Evolutionary conservation across 2,888 invertebrate genomes (phyloP), one percentile per base, ranked within the genome.

Genomic region (Drosophila tanythrix): DNA sequence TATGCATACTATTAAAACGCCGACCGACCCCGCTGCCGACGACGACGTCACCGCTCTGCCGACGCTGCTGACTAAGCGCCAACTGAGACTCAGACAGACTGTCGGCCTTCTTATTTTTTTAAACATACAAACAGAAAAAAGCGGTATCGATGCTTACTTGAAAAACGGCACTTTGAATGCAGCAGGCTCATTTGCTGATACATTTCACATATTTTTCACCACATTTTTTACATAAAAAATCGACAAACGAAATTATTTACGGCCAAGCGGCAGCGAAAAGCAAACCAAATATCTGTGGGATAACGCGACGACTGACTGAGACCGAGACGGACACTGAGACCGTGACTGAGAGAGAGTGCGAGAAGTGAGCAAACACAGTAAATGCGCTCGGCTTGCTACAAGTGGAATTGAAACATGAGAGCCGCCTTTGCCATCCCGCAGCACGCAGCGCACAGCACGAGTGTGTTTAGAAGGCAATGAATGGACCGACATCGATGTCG

Each of bases 371-470:
- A 62, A 64, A 73, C 69, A 74, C 66, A 69, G 81, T 74, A 79
- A 80, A 73, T 66, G 70, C 73, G 77, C 69, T 71, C 66, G 62
- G 58, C 36, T 65, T 69, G 77, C 76, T 76, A 86, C 84, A 84
- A 84, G 82, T 78, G 81, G 88, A 82, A 88, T 82, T 69, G 88
- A 75, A 85, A 84, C 83, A 75, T 64, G 77, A 77, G 74, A 79
- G 71, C 51, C 40, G 46, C 46, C 18, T 51, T 51, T 33, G 58
- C 27, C 31, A 33, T 43, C 43, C 11, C 21, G 21, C 40, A 21
- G 21, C 43, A 7, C 3, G 43, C 21, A 46, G 13, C 46, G 21
- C 46, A 21, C 46, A 62, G 33, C 50, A 69, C 63, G 76, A 63
- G 62, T 57, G 56, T 64, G 67, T 62, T 71, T 72, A 75, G 74